A percentile compares a stretch with the other conserved stretches of the same genome.
These are phyloP conservation scores for Mamestra configurata DNA, from an alignment of 1,140 invertebrate genomes.

Conservation along the genomic window DNA sequence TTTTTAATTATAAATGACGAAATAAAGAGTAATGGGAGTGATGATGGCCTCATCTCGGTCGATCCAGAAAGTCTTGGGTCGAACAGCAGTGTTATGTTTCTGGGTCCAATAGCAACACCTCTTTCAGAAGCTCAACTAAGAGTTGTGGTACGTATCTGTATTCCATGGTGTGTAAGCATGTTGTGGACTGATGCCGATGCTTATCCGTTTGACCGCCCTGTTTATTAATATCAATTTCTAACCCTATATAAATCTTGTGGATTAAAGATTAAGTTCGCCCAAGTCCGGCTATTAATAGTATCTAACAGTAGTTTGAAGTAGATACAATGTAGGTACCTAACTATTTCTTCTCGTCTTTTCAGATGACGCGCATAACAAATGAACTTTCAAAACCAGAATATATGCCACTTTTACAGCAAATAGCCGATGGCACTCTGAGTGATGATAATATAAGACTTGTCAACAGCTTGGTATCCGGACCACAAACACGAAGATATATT, in stretches of 20 bases:
- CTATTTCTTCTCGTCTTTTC: slow-evolving; percentile 54
- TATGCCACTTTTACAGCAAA: slow-evolving; percentile 71
- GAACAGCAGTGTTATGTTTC: slow-evolving; percentile 78
- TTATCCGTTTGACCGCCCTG: too few species aligned
- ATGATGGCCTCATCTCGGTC: slow-evolving; percentile 75
- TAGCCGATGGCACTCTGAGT: slow-evolving; percentile 70
- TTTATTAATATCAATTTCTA: too few species aligned
- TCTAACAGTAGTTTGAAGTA: too few species aligned
- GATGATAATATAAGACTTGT: slow-evolving; percentile 67
- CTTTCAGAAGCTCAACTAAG: slow-evolving; percentile 74
- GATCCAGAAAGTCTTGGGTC: slow-evolving; percentile 78
- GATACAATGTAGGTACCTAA: too few species aligned
- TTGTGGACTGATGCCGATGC: too few species aligned
- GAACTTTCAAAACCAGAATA: slow-evolving; percentile 82
- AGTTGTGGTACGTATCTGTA: slow-evolving; percentile 70
- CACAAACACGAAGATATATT: slow-evolving; percentile 78
- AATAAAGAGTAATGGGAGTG: slow-evolving; percentile 72
- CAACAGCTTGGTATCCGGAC: slow-evolving; percentile 74
- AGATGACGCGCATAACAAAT: slow-evolving; percentile 79
- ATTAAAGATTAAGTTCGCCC: too few species aligned
- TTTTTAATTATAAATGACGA: slow-evolving; percentile 83
- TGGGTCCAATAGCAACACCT: slow-evolving; percentile 76
- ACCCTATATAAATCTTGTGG: background rate
- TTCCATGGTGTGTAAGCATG: background rate
- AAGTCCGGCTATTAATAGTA: too few species aligned